Percentiles rank a stretch among this genome's conserved stretches.
These are phyloP conservation scores for Todiramphus saurophagus DNA, from an alignment of 2,113 vertebrate species.

Conservation along the genomic window DNA sequence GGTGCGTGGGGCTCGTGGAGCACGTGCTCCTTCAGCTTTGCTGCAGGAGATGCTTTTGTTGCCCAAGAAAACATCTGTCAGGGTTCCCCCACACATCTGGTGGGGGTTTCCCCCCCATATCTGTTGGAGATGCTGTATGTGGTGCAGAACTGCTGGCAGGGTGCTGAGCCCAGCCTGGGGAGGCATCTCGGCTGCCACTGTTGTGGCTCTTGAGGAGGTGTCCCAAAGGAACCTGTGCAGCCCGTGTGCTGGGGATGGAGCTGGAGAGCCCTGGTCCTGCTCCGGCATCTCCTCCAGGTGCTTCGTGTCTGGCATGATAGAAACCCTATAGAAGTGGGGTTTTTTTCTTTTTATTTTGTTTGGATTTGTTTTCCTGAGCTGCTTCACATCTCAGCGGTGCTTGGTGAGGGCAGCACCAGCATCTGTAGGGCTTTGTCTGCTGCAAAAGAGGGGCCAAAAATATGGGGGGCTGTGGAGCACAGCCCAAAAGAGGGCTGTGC, in stretches of 20 bases:
- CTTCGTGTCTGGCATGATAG: accelerated
- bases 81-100: not conserved
- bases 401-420: accelerated
- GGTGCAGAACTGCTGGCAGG: not conserved
- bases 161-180: accelerated
- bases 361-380: not conserved
- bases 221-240: not conserved
- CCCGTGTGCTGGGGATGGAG: accelerated
- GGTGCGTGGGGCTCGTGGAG: accelerated
- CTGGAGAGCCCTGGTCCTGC: accelerated
- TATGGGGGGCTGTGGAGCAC: accelerated
- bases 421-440: accelerated
- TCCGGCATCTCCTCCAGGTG: accelerated
- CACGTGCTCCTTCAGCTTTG: accelerated
- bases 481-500: not conserved
- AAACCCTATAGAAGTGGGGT: accelerated
- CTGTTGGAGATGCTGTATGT: not conserved
- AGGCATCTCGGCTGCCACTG: accelerated
- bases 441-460: not conserved
- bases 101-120: no score
- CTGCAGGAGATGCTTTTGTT: not conserved
- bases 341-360: accelerated
- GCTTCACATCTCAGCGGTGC: accelerated
- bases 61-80: not conserved
- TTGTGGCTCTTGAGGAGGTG: not conserved